phyloP scores from a whole-genome alignment of 2,888 invertebrate genomes.

The Homarus gammarus region DNA sequence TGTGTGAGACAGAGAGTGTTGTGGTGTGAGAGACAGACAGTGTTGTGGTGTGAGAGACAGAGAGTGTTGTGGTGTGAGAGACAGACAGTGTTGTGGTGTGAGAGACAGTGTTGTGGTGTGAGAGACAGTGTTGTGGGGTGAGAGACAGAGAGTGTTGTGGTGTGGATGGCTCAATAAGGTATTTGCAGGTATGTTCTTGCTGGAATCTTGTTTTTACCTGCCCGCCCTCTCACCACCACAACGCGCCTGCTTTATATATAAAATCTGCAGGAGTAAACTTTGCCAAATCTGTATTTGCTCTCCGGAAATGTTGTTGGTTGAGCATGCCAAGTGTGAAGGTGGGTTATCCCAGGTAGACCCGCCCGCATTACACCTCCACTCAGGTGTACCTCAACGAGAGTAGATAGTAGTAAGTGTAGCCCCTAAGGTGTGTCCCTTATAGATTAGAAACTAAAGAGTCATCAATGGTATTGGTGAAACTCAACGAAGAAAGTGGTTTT shows the following conservation, averaged over 20 bases:
- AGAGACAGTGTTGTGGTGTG: no score
- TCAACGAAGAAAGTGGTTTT: no score
- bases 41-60: no score
- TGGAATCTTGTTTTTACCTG: neutral
- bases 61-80: no score
- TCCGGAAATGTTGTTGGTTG: conserved; percentile 33
- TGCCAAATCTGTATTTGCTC: conserved; percentile 10
- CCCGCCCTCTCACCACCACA: neutral
- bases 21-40: no score
- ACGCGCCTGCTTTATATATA: neutral
- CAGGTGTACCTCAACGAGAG: neutral
- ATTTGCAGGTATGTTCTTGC: no score
- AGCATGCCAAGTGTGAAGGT: conserved; percentile 32
- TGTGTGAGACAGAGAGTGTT: no score
- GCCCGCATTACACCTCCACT: neutral
- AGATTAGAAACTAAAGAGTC: neutral
- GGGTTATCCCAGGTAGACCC: conserved; percentile 1
- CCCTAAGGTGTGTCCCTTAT: neutral
- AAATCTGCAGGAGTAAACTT: neutral
- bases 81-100: no score
- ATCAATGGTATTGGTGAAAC: no score
- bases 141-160: no score
- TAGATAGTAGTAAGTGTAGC: neutral
- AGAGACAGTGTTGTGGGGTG: no score
- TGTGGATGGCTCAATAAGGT: no score